Conservation (phyloP, 2,797 vertebrate species). For the Scleropages formosus region DNA sequence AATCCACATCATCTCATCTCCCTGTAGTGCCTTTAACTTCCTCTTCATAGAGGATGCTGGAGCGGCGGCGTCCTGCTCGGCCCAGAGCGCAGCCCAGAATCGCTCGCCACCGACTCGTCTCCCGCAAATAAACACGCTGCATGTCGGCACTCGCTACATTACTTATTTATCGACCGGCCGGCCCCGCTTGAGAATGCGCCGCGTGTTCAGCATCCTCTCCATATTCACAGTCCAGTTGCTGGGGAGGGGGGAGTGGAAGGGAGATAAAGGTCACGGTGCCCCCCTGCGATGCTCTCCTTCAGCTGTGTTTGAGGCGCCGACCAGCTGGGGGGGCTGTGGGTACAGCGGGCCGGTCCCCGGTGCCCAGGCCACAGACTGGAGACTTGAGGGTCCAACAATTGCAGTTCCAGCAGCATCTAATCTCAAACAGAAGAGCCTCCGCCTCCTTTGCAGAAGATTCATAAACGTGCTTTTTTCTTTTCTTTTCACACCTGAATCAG, state of each 20-base stretch:
- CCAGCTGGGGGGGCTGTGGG: too few species aligned
- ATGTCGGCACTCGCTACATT: background rate
- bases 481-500: constrained; percentile 29
- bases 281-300: background rate
- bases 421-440: constrained; percentile 7
- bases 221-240: constrained; percentile 29
- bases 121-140: constrained; percentile 30
- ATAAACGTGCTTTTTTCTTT: constrained; percentile 24
- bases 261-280: constrained; percentile 19
- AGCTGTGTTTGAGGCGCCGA: constrained; percentile 1
- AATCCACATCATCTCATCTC: constrained; percentile 49
- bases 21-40: constrained; percentile 38
- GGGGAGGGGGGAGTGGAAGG: constrained; percentile 21
- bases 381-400: too few species aligned
- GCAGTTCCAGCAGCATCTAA: too few species aligned
- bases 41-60: constrained; percentile 50
- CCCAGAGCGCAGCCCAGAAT: constrained; percentile 27
- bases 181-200: constrained; percentile 21
- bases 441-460: constrained; percentile 1
- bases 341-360: too few species aligned
- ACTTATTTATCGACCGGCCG: constrained; percentile 25
- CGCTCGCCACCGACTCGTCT: constrained; percentile 14
- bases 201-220: constrained; percentile 17
- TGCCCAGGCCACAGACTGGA: too few species aligned
- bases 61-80: constrained; percentile 44